Evolutionary conservation across 1,140 invertebrate species (phyloP).

Genomic region (Drosophila miranda): DNA sequence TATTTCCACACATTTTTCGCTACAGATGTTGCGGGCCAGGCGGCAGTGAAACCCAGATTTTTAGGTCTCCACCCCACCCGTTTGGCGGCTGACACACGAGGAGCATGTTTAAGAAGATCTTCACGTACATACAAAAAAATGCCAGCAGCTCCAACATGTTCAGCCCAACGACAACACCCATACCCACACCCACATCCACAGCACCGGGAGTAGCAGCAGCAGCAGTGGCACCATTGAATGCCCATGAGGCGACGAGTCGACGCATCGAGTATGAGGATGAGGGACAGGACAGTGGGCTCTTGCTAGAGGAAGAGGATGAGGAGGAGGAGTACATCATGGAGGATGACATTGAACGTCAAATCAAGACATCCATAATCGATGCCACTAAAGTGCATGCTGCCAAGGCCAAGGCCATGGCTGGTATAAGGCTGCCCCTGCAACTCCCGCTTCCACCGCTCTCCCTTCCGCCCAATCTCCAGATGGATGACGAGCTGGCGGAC

Average conservation of each 20-base stretch:
- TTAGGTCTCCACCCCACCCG: neutral
- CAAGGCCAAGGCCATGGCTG: constrained; percentile 59
- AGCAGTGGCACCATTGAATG: constrained; percentile 12
- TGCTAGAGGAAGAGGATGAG: neutral
- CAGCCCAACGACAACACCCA: constrained; percentile 38
- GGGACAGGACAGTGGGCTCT: neutral
- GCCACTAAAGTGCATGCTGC: constrained; percentile 60
- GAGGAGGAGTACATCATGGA: constrained; percentile 37
- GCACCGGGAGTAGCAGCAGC: neutral
- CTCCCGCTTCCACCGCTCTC: no score
- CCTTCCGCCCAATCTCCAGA: neutral
- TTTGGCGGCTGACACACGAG: constrained; percentile 11
- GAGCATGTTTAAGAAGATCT: constrained; percentile 81
- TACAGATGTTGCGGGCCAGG: constrained; percentile 38
- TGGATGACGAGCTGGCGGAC: constrained; percentile 30
- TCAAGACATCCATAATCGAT: constrained; percentile 75
- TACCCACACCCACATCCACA: neutral
- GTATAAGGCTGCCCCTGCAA: constrained; percentile 11
- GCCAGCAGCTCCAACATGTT: constrained; percentile 74
- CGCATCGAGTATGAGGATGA: neutral
- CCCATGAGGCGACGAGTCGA: constrained; percentile 3
- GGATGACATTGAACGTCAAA: constrained; percentile 71
- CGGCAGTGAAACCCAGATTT: constrained; percentile 1
- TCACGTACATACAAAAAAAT: constrained; percentile 82
- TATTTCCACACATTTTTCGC: neutral